Conservation (phyloP, 2,888 invertebrate species). For the Geotrupes spiniger region DNA sequence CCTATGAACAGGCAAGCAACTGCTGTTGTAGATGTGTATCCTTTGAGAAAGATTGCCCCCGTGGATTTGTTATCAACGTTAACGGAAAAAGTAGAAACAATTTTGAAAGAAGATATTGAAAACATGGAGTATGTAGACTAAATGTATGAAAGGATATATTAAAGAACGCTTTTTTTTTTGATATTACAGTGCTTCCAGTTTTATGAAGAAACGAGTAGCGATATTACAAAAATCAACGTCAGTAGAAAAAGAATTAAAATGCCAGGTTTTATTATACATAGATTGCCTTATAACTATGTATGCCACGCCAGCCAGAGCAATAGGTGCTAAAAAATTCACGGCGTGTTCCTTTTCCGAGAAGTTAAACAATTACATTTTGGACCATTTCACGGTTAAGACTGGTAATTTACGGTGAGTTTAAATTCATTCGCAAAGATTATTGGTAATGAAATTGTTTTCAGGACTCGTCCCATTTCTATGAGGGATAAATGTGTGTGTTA, state of each 20-base stretch:
- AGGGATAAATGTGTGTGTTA: constrained; percentile 45
- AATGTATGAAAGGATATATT: constrained; percentile 3
- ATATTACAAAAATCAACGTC: constrained; percentile 27
- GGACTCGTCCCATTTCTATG: constrained; percentile 41
- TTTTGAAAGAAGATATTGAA: constrained; percentile 15
- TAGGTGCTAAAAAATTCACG: constrained; percentile 35
- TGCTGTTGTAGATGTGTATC: constrained; percentile 52
- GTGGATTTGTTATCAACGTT: constrained; percentile 32
- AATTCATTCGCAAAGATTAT: no score
- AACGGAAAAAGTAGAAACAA: constrained; percentile 9
- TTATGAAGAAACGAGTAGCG: constrained; percentile 28
- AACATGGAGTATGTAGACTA: constrained; percentile 11
- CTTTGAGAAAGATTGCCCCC: constrained; percentile 50
- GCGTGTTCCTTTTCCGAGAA: constrained; percentile 39
- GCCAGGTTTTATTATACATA: constrained; percentile 40
- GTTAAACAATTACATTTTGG: constrained; percentile 39
- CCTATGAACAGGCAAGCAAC: constrained; percentile 53
- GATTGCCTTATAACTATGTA: constrained; percentile 41
- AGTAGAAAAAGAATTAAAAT: constrained; percentile 24
- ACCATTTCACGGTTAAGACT: constrained; percentile 34
- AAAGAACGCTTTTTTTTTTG: constrained; percentile 7
- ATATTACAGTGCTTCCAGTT: constrained; percentile 30
- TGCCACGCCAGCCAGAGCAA: constrained; percentile 31
- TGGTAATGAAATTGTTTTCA: constrained; percentile 2
- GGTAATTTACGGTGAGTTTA: no score